Evolutionary conservation across 1,140 invertebrate species (phyloP).

Genomic region (Panulirus ornatus): DNA sequence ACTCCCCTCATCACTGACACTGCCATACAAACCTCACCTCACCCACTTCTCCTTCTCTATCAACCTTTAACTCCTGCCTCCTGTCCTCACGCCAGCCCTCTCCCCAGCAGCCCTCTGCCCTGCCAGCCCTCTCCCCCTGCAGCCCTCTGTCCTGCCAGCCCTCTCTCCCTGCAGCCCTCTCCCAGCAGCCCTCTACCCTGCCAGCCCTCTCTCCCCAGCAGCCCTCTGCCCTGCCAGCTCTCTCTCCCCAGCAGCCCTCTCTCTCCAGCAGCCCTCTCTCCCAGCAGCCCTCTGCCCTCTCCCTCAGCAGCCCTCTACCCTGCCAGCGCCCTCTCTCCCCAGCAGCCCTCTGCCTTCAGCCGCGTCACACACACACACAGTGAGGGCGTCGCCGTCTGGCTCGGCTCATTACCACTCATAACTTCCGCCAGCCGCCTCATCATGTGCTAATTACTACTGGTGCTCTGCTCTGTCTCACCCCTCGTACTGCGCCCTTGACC

Average conservation of each 20-base stretch:
- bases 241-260: neutral
- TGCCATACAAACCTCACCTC: too few relatives aligned
- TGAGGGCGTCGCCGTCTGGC: neutral
- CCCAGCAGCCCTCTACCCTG: too few relatives aligned
- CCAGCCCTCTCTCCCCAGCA: too few relatives aligned
- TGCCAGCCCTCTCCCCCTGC: too few relatives aligned
- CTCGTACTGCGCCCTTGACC: neutral
- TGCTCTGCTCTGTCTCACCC: neutral
- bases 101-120: too few relatives aligned
- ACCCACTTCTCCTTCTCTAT: too few relatives aligned
- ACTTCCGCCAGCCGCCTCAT: slow-evolving; percentile 3
- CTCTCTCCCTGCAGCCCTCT: too few relatives aligned
- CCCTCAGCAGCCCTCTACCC: neutral
- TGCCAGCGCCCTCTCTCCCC: neutral
- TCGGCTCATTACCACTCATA: neutral
- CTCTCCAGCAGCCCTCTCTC: slow-evolving; percentile 1
- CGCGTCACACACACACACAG: slow-evolving; percentile 27
- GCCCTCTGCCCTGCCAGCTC: neutral
- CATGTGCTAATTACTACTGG: neutral
- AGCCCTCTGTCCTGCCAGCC: neutral
- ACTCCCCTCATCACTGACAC: too few relatives aligned
- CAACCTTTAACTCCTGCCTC: too few relatives aligned
- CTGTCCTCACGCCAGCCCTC: too few relatives aligned
- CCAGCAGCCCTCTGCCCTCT: neutral
- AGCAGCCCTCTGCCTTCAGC: neutral